phyloP scores from a whole-genome alignment of 2,113 vertebrate species.

The Gracilinanus agilis region DNA sequence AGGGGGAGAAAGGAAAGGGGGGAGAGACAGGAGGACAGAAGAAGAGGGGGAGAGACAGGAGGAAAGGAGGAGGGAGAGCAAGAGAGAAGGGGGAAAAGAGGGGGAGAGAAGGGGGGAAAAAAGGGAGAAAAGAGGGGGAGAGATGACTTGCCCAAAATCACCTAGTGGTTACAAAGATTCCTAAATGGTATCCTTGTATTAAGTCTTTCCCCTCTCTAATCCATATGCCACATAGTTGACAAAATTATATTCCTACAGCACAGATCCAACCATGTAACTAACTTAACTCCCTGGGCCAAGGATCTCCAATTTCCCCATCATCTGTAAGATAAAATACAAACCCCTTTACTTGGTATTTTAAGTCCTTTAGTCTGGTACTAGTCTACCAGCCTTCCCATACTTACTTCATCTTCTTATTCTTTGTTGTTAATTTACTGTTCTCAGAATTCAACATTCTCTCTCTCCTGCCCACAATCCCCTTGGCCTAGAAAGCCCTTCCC shows the following conservation, averaged over 20 bases:
- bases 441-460: not conserved
- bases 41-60: too few relatives aligned
- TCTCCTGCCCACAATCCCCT: not conserved
- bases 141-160: not conserved
- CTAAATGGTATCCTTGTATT: not conserved
- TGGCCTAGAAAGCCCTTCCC: not conserved
- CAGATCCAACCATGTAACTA: not conserved
- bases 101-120: not conserved
- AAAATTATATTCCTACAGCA: not conserved
- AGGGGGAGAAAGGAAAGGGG: too few relatives aligned
- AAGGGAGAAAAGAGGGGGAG: not conserved
- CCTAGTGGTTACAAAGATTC: not conserved
- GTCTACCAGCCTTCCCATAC: too few relatives aligned
- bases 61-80: too few relatives aligned
- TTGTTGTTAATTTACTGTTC: not conserved
- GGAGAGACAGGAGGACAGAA: rapidly evolving
- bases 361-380: not conserved
- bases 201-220: not conserved
- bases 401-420: not conserved
- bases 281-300: not conserved
- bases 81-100: too few relatives aligned
- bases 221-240: not conserved
- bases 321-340: not conserved
- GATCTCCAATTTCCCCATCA: too few relatives aligned
- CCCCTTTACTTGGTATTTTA: not conserved